Evolutionary conservation across 2,888 invertebrate species (phyloP), one percentile per base, ranked within the genome.

Genomic region (Dioctria linearis): DNA sequence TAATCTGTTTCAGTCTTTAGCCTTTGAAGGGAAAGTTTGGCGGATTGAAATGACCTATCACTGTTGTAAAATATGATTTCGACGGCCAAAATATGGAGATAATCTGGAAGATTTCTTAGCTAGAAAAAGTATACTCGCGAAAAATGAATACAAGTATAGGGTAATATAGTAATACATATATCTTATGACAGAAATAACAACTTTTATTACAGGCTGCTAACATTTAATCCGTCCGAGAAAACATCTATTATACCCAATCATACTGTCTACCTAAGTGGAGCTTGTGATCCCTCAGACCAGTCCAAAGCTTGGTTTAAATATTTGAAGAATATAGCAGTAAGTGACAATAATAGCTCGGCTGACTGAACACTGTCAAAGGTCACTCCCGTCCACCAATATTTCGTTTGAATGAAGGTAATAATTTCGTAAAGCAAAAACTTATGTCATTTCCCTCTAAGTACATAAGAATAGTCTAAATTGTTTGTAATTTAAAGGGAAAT

Each of bases 211-310:
- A 67, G 88, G 88, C 80, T 88, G 39, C 83, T 90, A 25, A 83
- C 88, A 2, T 85, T 91, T 40, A 93, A 93, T 87, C 91, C 97
- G 79, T 93, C 94, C 83, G 90, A 90, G 78, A 92, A 91, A 82
- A 93, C 94, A 78, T 91, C 92, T 3, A 93, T 93, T 87, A 93
- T 95, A 91, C 94, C 96, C n/a, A 94, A 93, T 86, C 90, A 93
- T 83, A 92, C 93, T 86, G 97, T 96, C 61, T 98, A 97, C 89
- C 97, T 97, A 51, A 98, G 98, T n/a, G 98, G 97, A 80, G 91
- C 91, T 76, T 89, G 91, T 73, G 94, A 94, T 83, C 86, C 90
- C 78, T 90, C 92, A 5, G 96, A 97, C 88, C 92, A 92, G 82
- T 91, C 91, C 81, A 86, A 89, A 13, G 91, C 92, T 84, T 97